phyloP scores from a whole-genome alignment of 2,797 vertebrate genomes.

The Brotogeris chrysoptera region DNA sequence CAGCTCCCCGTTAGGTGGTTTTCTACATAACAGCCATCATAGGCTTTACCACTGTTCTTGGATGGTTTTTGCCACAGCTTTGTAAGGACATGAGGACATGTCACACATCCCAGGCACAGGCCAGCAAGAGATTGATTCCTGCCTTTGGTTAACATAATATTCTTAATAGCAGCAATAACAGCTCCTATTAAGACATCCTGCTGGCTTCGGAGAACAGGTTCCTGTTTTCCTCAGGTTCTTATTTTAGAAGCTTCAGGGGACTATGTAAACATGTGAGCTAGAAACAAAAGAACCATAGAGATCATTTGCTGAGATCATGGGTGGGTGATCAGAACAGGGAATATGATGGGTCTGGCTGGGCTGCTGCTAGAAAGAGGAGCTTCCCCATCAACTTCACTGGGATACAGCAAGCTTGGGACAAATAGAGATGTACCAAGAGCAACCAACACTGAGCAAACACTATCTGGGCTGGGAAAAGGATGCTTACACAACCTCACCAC shows the following conservation, averaged over 20 bases:
- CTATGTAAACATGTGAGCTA: constrained; percentile 5
- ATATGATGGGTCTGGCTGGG: rapidly evolving
- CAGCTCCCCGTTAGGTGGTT: not conserved
- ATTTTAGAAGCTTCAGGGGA: constrained; percentile 21
- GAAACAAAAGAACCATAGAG: not conserved
- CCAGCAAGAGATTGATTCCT: not conserved
- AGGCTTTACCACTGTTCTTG: not conserved
- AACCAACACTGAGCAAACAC: not conserved
- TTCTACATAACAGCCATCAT: not conserved
- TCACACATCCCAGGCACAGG: not conserved
- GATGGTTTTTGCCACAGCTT: not conserved
- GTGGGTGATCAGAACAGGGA: not conserved
- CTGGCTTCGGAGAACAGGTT: constrained; percentile 4
- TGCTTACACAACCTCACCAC: not conserved
- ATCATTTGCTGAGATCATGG: not conserved
- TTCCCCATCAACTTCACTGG: not conserved
- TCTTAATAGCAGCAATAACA: constrained; percentile 31
- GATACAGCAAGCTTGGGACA: not conserved
- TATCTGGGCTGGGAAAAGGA: not conserved
- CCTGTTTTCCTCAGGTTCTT: not conserved
- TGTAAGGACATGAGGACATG: not conserved
- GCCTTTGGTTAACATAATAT: not conserved
- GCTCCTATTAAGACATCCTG: constrained; percentile 9
- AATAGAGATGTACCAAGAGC: not conserved
- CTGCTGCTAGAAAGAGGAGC: not conserved